phyloP scores from a whole-genome alignment of 1,140 invertebrate genomes.

The Diachasma alloeum region DNA sequence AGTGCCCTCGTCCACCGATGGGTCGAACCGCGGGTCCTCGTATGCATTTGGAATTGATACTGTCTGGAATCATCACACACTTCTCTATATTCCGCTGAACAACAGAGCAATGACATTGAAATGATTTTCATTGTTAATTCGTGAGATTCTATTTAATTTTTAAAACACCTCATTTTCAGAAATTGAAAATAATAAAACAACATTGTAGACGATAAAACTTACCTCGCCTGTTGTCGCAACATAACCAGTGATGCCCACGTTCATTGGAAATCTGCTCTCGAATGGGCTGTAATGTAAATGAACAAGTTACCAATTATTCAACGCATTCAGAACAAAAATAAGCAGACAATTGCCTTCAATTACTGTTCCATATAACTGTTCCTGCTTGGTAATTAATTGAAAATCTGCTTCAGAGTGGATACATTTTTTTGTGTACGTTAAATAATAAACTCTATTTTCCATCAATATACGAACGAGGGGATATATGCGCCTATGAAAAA shows the following conservation, averaged over 20 bases:
- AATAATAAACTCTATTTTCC: too few relatives aligned
- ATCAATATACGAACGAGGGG: too few relatives aligned
- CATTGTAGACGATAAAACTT: constrained; percentile 52
- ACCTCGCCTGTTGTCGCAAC: constrained; percentile 96
- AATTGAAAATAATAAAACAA: background rate
- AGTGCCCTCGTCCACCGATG: constrained; percentile 79
- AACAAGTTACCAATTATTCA: constrained; percentile 25
- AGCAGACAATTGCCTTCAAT: too few relatives aligned
- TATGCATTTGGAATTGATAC: constrained; percentile 92
- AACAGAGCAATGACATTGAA: background rate
- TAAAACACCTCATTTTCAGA: background rate
- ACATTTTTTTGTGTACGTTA: too few relatives aligned
- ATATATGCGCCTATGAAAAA: too few relatives aligned
- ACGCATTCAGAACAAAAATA: too few relatives aligned
- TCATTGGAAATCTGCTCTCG: constrained; percentile 94
- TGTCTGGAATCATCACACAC: constrained; percentile 68
- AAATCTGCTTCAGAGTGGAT: too few relatives aligned
- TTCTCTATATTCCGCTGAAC: background rate
- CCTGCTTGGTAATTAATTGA: too few relatives aligned
- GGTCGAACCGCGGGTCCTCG: constrained; percentile 90
- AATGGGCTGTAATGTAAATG: constrained; percentile 74
- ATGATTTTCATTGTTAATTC: background rate
- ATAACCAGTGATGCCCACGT: constrained; percentile 94
- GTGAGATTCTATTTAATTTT: constrained; percentile 1
- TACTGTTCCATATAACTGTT: too few relatives aligned